Percentiles rank a stretch among this genome's conserved stretches.
phyloP scores from a whole-genome alignment of 2,797 vertebrate species.

The Sparidentex hasta region DNA sequence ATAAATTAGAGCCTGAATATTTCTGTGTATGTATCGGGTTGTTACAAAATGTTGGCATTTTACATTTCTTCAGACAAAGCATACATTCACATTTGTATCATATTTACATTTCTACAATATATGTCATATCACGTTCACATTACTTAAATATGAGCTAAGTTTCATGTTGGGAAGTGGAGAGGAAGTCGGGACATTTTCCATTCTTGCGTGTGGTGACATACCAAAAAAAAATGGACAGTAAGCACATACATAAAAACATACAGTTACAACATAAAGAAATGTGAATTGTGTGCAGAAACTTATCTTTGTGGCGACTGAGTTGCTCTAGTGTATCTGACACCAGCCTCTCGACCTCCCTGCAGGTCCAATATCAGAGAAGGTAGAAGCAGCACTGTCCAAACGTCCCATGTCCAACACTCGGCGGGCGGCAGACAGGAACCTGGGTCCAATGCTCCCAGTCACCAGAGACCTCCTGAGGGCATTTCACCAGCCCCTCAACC shows the following conservation, averaged over 20 bases:
- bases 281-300: too few relatives aligned
- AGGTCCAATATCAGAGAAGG: conserved; percentile 89
- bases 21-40: conserved; percentile 5
- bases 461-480: conserved; percentile 89
- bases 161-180: too few relatives aligned
- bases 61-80: too few relatives aligned
- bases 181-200: too few relatives aligned
- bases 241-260: too few relatives aligned
- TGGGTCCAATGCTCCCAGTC: conserved; percentile 93
- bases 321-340: not conserved
- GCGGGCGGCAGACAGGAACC: conserved; percentile 88
- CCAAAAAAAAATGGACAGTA: too few relatives aligned
- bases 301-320: too few relatives aligned
- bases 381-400: conserved; percentile 88
- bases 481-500: conserved; percentile 94
- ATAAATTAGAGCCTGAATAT: not conserved
- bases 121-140: too few relatives aligned
- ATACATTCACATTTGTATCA: not conserved
- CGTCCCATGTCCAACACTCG: conserved; percentile 91
- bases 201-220: too few relatives aligned
- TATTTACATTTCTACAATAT: too few relatives aligned
- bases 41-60: not conserved
- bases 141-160: too few relatives aligned
- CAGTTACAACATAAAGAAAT: too few relatives aligned
- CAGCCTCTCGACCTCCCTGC: conserved; percentile 6